Evolutionary conservation across 2,797 vertebrate genomes (phyloP).

Genomic region (Gymnothorax reevesii): DNA sequence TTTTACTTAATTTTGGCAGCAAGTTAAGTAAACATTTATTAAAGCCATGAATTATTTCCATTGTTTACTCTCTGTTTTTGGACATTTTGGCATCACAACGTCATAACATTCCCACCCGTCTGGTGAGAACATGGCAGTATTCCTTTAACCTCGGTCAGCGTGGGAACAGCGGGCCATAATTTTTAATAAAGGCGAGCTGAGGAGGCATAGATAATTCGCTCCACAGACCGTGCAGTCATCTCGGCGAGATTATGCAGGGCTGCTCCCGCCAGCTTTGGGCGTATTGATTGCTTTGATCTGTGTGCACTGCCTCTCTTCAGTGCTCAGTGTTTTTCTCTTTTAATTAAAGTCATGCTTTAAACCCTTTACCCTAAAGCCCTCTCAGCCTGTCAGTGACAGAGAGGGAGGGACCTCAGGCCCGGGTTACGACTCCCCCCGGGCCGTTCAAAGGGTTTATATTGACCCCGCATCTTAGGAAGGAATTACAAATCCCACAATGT

Average conservation of each 20-base stretch:
- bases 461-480: not conserved
- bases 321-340: conserved; percentile 48
- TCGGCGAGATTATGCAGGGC: conserved; percentile 26
- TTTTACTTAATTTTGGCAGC: not conserved
- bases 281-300: conserved; percentile 53
- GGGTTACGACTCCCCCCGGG: not conserved
- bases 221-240: not conserved
- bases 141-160: not conserved
- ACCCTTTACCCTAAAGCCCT: conserved; percentile 39
- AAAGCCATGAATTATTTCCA: not conserved
- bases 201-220: not conserved
- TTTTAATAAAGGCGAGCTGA: not conserved
- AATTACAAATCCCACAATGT: conserved; percentile 5
- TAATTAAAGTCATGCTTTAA: conserved; percentile 58
- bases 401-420: not conserved
- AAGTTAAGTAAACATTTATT: not conserved
- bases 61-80: not conserved
- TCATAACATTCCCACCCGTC: too few relatives aligned
- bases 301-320: conserved; percentile 43
- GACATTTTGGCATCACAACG: not conserved
- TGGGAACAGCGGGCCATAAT: not conserved
- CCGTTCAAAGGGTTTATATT: not conserved
- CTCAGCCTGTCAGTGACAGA: conserved; percentile 28
- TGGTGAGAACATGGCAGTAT: not conserved
- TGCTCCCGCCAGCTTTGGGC: conserved; percentile 38